A percentile compares a stretch with the other conserved stretches of the same genome.
These are phyloP conservation scores for Tricholaema leucomelas DNA, from an alignment of 2,113 vertebrate species.

Conservation along the genomic window DNA sequence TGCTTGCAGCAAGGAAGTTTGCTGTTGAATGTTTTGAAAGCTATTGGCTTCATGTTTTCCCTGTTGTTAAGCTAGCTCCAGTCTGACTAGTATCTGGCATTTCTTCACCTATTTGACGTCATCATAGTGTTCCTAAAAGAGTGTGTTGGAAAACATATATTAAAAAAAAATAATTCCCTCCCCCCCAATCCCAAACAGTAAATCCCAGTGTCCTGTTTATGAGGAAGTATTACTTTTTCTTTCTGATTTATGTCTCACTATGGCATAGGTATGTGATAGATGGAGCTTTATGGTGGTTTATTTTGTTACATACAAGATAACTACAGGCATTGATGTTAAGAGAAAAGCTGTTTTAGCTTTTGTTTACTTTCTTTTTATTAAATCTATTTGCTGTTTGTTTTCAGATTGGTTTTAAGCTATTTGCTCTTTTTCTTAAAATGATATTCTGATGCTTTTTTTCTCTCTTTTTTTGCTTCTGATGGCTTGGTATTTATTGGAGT, in stretches of 20 bases:
- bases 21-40: neutral
- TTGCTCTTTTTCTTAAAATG: constrained; percentile 20
- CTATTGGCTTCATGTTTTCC: neutral
- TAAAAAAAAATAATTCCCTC: too few species aligned
- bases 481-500: constrained; percentile 50
- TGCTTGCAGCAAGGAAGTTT: neutral
- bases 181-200: neutral
- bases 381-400: constrained; percentile 9
- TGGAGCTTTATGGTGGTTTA: neutral
- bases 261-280: neutral
- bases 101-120: neutral
- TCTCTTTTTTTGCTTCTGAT: neutral
- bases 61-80: neutral
- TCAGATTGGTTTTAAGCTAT: constrained; percentile 5
- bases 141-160: neutral
- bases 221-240: neutral
- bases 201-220: neutral
- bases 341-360: neutral
- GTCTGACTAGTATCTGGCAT: neutral
- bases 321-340: neutral
- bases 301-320: neutral
- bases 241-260: neutral
- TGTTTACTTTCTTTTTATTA: neutral
- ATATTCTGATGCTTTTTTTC: neutral
- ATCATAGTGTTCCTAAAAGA: neutral